Base-by-base conservation (phyloP, 2,113 vertebrate genomes). In the Ariopsis seemanni region DNA sequence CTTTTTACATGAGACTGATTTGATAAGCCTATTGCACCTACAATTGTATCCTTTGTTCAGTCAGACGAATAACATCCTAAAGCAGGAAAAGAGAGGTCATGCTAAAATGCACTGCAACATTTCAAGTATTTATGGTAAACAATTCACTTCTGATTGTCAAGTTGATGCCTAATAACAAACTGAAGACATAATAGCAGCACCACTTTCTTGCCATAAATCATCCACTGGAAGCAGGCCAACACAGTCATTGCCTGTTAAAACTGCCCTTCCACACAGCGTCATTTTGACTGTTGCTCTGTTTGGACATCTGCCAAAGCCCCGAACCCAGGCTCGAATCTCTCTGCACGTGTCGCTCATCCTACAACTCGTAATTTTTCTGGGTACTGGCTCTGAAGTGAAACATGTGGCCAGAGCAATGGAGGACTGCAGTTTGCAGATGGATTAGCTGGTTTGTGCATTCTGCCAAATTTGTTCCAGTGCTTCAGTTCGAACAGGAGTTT, bases 401-500 rank as follows among this genome's bases (percentile, higher is more conserved):
- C 82, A 63, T 18, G 52, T 84, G 72, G 69, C 48, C 50, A 85
- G 53, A 71, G 80, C 89, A 85, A 89, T 78, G 88, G 89, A 90
- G 57, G 85, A 67, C 52, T 86, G 89, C 83, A 85, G 87, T 91
- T 89, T 72, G 55, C 90, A 88, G 91, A 89, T 65, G 69, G 85
- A 84, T 88, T 87, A 89, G 88, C 89, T 91, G 86, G 90, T 84
- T 90, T 9, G 69, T 89, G 88, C 91, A 88, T 80, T 91, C 87
- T 82, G 63, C 60, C 34, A 57, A 83, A 48, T 91, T 91, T 89
- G 91, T 92, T 94, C 89, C 91, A 88, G 91, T 88, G 22, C 90
- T 89, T 92, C 86, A 65, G 83, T 88, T 93, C 84, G 92, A 92
- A 92, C 62, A 62, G 5, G 20, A 57, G 57, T 30, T 82, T 84